Conservation (phyloP, 2,888 invertebrate genomes). For the Acrocyrtus sp. region DNA sequence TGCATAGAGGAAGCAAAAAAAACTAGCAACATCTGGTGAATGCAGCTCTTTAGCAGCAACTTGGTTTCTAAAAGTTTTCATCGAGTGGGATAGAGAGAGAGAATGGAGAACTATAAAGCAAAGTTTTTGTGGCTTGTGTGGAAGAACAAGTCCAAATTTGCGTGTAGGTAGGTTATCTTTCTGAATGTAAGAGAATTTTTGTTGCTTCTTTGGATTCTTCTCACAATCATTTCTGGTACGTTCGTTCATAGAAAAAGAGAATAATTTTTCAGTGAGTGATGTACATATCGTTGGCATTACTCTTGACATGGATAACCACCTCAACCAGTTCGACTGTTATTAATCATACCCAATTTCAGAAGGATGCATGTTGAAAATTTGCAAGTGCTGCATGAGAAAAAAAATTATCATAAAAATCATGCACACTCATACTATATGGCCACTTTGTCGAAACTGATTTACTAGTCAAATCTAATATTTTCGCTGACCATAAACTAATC, state of each 20-base stretch:
- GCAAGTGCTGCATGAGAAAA: too few relatives aligned
- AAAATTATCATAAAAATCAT: too few relatives aligned
- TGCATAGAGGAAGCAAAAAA: conserved; percentile 41
- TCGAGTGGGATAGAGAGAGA: conserved; percentile 14
- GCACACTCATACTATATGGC: neutral
- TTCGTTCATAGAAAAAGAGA: neutral
- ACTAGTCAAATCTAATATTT: conserved; percentile 23
- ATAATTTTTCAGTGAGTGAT: conserved; percentile 15
- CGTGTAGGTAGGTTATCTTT: too few relatives aligned
- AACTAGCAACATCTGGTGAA: conserved; percentile 39
- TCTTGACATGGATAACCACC: conserved; percentile 43
- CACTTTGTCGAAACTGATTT: conserved; percentile 41
- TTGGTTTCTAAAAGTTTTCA: too few relatives aligned
- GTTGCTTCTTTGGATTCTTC: neutral
- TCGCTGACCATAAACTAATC: conserved; percentile 18
- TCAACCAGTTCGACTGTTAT: conserved; percentile 38
- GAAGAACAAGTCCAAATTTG: neutral
- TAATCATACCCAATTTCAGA: conserved; percentile 24
- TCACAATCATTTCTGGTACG: neutral
- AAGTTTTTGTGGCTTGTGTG: conserved; percentile 12
- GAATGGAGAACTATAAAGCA: conserved; percentile 26
- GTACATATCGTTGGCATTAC: conserved; percentile 28
- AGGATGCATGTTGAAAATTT: too few relatives aligned
- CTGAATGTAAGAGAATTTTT: neutral
- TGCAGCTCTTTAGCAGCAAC: too few relatives aligned